Percentiles rank a stretch among this genome's conserved stretches.
Conservation (phyloP, 2,797 vertebrate species). For the Pteronotus mesoamericanus region DNA sequence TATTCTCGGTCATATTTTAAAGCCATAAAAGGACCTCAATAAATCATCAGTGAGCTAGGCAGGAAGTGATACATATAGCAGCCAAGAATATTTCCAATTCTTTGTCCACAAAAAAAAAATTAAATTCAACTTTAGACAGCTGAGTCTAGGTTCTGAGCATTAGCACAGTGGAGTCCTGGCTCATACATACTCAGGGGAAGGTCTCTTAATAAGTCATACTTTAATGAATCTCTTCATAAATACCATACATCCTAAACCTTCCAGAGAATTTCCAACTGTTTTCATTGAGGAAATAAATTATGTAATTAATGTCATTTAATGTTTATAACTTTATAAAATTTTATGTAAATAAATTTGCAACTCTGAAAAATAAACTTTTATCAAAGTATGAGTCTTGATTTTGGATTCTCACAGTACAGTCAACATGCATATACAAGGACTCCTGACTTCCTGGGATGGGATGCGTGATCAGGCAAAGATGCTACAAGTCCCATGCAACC, state of each 20-base stretch:
- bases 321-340: not conserved
- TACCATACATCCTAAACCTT: not conserved
- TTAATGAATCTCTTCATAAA: not conserved
- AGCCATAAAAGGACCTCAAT: not conserved
- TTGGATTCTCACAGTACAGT: not conserved
- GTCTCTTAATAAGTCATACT: not conserved
- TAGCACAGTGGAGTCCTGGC: rapidly evolving
- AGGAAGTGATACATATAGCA: not conserved
- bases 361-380: not conserved
- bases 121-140: not conserved
- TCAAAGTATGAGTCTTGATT: not conserved
- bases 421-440: not conserved
- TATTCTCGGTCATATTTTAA: not conserved
- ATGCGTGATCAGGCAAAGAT: not conserved
- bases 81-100: not conserved
- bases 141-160: not conserved
- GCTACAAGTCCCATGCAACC: too few relatives aligned
- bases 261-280: not conserved
- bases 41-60: not conserved
- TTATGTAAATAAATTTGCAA: not conserved
- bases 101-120: not conserved
- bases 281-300: not conserved
- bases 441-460: not conserved
- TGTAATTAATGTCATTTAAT: not conserved
- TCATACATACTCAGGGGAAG: not conserved